Conservation (phyloP, 30 jellyfish, hydroid and myxozoan species). For the Rhopilema esculentum region DNA sequence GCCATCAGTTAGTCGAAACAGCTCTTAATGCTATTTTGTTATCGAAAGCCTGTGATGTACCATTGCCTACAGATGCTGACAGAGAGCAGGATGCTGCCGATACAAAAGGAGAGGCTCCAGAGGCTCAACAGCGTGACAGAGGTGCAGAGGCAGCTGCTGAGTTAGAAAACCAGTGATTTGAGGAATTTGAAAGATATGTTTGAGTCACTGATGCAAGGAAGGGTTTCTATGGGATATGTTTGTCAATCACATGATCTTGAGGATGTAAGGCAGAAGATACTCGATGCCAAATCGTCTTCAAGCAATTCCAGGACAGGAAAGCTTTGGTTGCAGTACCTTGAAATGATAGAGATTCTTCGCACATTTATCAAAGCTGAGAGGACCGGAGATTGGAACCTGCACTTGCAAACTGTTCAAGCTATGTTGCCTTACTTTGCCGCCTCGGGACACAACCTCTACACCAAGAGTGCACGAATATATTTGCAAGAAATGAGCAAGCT, state of each 20-base stretch:
- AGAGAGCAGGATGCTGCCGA: constrained; percentile 22
- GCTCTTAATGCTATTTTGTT: constrained; percentile 42
- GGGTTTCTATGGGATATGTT: neutral
- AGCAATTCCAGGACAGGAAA: constrained; percentile 47
- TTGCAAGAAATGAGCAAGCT: constrained; percentile 43
- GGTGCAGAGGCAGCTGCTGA: neutral
- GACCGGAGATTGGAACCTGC: constrained; percentile 62
- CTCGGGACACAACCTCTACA: constrained; percentile 62
- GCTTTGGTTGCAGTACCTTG: constrained; percentile 70
- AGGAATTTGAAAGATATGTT: constrained; percentile 7
- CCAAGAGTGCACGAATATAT: constrained; percentile 51
- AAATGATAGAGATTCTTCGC: constrained; percentile 45
- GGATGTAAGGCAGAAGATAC: constrained; percentile 20
- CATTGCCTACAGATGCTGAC: constrained; percentile 34
- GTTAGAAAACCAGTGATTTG: neutral
- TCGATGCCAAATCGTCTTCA: constrained; percentile 11
- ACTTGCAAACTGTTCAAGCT: constrained; percentile 41
- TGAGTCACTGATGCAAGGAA: constrained; percentile 38
- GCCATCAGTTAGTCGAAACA: constrained; percentile 60
- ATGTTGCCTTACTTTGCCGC: constrained; percentile 69
- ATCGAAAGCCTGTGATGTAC: constrained; percentile 39
- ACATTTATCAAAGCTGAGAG: constrained; percentile 54
- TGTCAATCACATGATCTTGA: constrained; percentile 14
- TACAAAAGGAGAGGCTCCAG: constrained; percentile 2
- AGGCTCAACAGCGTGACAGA: neutral